phyloP scores from a whole-genome alignment of 2,113 vertebrate species.

The Megaleporinus macrocephalus region DNA sequence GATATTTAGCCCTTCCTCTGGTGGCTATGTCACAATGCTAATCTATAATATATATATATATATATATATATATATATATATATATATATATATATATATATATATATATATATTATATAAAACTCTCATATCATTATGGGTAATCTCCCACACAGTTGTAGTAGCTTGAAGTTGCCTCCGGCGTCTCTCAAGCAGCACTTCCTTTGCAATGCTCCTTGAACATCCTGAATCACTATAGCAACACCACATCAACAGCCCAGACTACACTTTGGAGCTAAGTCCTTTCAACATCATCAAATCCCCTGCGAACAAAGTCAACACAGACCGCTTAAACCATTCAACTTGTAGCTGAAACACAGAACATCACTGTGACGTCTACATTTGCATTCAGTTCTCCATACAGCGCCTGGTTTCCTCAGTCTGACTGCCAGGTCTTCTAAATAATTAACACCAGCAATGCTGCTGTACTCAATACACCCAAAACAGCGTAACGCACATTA shows the following conservation, averaged over 20 bases:
- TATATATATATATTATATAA: too few relatives aligned
- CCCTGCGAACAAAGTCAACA: constrained; percentile 11
- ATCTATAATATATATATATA: too few relatives aligned
- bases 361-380: not conserved
- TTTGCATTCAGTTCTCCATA: constrained; percentile 11
- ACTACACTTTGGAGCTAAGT: not conserved
- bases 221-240: constrained; percentile 45
- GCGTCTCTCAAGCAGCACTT: not conserved
- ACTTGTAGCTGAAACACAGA: not conserved
- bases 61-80: too few relatives aligned
- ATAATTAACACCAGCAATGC: not conserved
- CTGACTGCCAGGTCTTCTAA: not conserved
- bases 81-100: too few relatives aligned
- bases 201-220: not conserved
- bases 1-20: not conserved
- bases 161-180: not conserved
- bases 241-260: constrained; percentile 19
- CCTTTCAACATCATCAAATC: constrained; percentile 15
- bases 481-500: too few relatives aligned
- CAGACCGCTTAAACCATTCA: not conserved
- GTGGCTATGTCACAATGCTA: not conserved
- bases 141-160: not conserved
- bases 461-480: too few relatives aligned
- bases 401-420: not conserved
- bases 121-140: not conserved